Percentiles rank a stretch among this genome's conserved stretches.
phyloP scores from a whole-genome alignment of 2,888 invertebrate species.

The Acleris laterana region DNA sequence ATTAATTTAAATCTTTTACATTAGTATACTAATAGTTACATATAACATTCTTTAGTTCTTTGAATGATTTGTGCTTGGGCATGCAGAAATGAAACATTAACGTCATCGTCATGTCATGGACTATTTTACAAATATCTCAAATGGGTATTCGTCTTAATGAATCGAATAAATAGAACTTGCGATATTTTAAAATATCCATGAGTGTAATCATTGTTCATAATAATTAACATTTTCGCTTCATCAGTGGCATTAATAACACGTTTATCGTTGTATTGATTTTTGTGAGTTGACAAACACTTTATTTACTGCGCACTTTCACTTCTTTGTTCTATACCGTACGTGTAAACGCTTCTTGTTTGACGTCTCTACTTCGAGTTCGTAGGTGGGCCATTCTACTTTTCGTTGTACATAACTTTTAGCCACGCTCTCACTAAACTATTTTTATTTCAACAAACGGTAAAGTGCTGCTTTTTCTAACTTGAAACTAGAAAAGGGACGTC shows the following conservation, averaged over 20 bases:
- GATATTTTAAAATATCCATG: constrained; percentile 60
- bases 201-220: constrained; percentile 63
- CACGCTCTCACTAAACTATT: too few species aligned
- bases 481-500: too few species aligned
- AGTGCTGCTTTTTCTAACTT: too few species aligned
- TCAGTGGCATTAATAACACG: constrained; percentile 74
- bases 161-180: constrained; percentile 1
- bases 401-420: too few species aligned
- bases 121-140: constrained; percentile 51
- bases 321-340: constrained; percentile 1
- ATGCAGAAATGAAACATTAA: constrained; percentile 81
- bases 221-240: constrained; percentile 67
- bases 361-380: background rate
- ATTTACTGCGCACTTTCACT: constrained; percentile 12
- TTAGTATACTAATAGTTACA: constrained; percentile 64
- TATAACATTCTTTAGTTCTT: constrained; percentile 64
- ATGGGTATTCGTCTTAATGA: constrained; percentile 6
- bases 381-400: too few species aligned
- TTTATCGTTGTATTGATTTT: constrained; percentile 10
- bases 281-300: constrained; percentile 7
- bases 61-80: constrained; percentile 80
- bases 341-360: constrained; percentile 1
- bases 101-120: constrained; percentile 59
- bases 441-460: too few species aligned
- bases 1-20: constrained; percentile 56